Base-by-base conservation (phyloP, 2,797 vertebrate genomes). In the Sebastes vulpes region DNA sequence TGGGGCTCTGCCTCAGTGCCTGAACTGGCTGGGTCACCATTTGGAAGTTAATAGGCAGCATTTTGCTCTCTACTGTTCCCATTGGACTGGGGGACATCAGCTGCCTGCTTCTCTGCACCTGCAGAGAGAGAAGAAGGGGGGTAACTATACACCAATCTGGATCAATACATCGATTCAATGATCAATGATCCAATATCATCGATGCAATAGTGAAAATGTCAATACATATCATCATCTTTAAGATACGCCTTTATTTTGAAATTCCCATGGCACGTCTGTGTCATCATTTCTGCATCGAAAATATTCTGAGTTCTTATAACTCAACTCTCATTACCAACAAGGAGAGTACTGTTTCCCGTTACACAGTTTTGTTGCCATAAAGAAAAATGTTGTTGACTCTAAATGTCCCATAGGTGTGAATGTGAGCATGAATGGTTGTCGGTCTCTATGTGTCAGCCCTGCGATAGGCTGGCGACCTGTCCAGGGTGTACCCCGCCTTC, bases 21-120 rank as follows among this genome's bases (percentile, higher is more conserved):
- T 98, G 98, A 72, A 98, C 96, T 69, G 97, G 95, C 92, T 99
- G 99, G 56, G 98, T 97, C 90, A 99, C 96, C 93, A 99, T 98
- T 86, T 99, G 98, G 86, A 99, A 97, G 4, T 99, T 99, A 73
- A 99, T 93, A 0, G 99, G 99, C 81, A 99, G 92, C 82, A 98
- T 95, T 93, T 99, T 99, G 91, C 95, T 96, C 6, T 99, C 98
- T 52, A 96, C 93, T 1, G 96, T 87, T 87, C 95, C 96, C 86
- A 97, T 83, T 12, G 95, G 93, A 85, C 97, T 98, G 0, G 97
- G 97, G 9, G 98, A 98, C 95, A 99, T 96, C 93, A 98, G 85
- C 75, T 97, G 98, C 67, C 96, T 95, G 91, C 93, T 97, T 85
- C 97, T 96, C 84, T 98, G 97, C 81, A 98, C 97, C 99, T 99